Base-by-base conservation (phyloP, 2,797 vertebrate genomes). In the Rhynchotus rufescens region DNA sequence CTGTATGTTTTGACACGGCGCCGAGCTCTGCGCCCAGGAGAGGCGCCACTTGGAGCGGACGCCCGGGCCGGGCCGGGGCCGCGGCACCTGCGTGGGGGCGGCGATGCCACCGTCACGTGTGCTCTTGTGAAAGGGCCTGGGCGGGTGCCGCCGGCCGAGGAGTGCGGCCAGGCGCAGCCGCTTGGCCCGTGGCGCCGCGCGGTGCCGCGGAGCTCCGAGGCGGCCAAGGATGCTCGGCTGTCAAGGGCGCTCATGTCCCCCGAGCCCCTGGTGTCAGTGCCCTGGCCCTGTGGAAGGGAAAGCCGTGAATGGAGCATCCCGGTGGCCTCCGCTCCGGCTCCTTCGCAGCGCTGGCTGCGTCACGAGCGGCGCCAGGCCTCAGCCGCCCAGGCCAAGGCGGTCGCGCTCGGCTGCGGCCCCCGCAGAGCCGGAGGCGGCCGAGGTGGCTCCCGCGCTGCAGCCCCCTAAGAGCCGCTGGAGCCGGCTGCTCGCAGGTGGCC, bases 131-230 rank as follows among this genome's bases (percentile, higher is more conserved):
- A 96, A 96, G 89, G 89, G 85, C 61, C 17, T 81, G 81, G 90
- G 86, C 12, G 84, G 91, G 89, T 93, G 95, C 95, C 92, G 92
- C 95, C 87, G 95, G 92, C 92, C 94, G 92, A 96, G 95, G 79
- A n/a, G 5, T 36, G 10, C 54, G 81, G 94, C 84, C 92, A 10
- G 47, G 21, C 11, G 10, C 21, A 47, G 47, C 47, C 47, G 47
- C 47, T 22, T 11, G 19, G 17, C 12, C 54, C 76, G 92, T 22
- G 22, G 47, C 4, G 47, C 47, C 10, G 47, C 51, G 4, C 25
- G 11, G 51, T 7, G 10, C 51, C 51, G 8, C 26, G 26, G 26
- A 28, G 14, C 23, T 52, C 14, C 4, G 25, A 52, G 16, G 26
- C 26, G 3, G 51, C 26, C 8, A 28, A 28, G 51, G 51, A 54